These are phyloP conservation scores for Calidris pygmaea DNA, from an alignment of 2,113 vertebrate species.

Conservation along the genomic window DNA sequence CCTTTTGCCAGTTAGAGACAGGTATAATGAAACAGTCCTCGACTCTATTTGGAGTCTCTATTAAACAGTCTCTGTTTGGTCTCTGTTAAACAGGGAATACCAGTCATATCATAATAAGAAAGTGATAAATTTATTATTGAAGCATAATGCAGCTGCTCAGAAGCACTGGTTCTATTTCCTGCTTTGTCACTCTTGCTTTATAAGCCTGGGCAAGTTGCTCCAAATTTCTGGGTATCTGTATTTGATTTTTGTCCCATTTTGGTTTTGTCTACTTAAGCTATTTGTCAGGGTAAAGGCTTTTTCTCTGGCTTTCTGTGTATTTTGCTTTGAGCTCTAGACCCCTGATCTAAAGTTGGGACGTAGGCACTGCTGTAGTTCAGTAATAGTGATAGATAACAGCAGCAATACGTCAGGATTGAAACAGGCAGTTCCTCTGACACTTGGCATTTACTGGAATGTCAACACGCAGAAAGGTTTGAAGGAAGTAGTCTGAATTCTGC, in stretches of 20 bases:
- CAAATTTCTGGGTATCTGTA: neutral
- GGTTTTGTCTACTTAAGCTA: neutral
- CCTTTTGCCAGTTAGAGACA: neutral
- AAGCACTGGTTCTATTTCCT: neutral
- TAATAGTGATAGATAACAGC: neutral
- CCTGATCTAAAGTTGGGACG: neutral
- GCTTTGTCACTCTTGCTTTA: neutral
- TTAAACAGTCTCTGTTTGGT: neutral
- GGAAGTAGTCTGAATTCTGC: neutral
- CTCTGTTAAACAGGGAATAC: neutral
- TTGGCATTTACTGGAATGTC: neutral
- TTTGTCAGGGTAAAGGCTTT: neutral
- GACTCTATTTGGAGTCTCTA: neutral
- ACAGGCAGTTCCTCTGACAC: neutral
- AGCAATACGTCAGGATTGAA: neutral
- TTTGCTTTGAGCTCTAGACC: neutral
- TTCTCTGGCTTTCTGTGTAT: neutral
- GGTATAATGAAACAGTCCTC: neutral
- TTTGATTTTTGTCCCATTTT: neutral
- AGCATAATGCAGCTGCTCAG: neutral
- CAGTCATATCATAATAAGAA: neutral
- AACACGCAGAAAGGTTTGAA: neutral
- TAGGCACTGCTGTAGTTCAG: neutral
- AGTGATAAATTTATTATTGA: neutral
- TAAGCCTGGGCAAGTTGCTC: neutral